Percentiles rank a stretch among this genome's conserved stretches.
These are phyloP conservation scores for Hozukius guyotensis DNA, from an alignment of 2,797 vertebrate species.

Conservation along the genomic window DNA sequence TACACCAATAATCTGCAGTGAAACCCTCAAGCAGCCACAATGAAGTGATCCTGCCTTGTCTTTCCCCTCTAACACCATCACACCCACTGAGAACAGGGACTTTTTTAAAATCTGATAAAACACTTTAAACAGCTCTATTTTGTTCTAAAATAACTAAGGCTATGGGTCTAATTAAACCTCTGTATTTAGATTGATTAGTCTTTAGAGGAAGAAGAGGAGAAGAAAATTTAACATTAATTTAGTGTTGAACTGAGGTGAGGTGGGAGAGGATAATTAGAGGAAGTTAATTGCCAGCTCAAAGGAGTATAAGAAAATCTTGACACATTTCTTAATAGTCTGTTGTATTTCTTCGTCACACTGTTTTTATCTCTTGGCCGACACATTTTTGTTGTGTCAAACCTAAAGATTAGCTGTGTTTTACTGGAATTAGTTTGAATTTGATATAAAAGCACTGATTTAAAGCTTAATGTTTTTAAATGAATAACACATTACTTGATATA, in stretches of 20 bases:
- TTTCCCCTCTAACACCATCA: background rate
- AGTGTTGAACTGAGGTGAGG: background rate
- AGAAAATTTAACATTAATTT: background rate
- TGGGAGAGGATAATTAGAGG: background rate
- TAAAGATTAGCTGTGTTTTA: background rate
- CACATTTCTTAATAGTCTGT: background rate
- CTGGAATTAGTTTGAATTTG: background rate
- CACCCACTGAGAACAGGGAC: background rate
- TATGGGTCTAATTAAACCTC: background rate
- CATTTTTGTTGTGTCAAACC: background rate
- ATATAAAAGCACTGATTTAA: background rate
- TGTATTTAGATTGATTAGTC: background rate
- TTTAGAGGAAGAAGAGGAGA: background rate
- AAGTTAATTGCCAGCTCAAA: background rate
- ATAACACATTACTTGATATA: background rate
- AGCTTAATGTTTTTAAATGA: background rate
- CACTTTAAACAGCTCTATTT: background rate
- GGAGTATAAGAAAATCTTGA: background rate
- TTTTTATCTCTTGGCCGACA: background rate
- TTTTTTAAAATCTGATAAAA: background rate
- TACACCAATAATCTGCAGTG: background rate
- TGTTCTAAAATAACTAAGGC: background rate
- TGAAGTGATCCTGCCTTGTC: background rate
- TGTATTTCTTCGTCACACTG: background rate
- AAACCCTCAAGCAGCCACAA: background rate